Evolutionary conservation across 2,113 vertebrate species (phyloP).

Genomic region (Phainopepla nitens): DNA sequence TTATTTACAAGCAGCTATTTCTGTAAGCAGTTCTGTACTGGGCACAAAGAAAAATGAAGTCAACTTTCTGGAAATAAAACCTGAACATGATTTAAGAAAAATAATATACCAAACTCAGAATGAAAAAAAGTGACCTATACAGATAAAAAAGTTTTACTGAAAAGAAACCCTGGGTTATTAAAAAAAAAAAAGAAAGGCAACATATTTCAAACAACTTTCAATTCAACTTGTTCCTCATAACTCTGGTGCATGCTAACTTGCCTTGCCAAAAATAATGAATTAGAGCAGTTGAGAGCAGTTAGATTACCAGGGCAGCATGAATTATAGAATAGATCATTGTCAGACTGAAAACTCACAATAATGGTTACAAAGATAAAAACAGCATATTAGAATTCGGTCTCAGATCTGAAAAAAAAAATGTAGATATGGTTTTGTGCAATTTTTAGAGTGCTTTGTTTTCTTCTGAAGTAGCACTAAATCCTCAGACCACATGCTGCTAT

Average conservation of each 20-base stretch:
- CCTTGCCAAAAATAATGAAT: background rate
- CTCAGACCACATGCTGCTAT: background rate
- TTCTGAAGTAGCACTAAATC: background rate
- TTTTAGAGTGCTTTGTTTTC: background rate
- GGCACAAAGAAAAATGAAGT: background rate
- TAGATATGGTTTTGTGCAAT: background rate
- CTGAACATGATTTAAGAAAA: background rate
- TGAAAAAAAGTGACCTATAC: background rate
- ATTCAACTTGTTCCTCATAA: background rate
- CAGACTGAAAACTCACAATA: background rate
- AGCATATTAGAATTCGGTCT: background rate
- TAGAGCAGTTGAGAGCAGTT: background rate
- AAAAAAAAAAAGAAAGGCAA: background rate
- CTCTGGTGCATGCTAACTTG: background rate
- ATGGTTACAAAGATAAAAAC: background rate
- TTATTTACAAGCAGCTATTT: background rate
- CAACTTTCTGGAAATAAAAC: background rate
- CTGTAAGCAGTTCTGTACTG: background rate
- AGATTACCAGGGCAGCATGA: background rate
- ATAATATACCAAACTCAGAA: background rate
- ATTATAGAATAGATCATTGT: background rate
- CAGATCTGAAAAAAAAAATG: background rate
- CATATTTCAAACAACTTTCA: background rate
- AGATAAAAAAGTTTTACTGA: background rate
- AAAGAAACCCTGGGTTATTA: background rate